phyloP scores from a whole-genome alignment of 2,113 vertebrate species.

The Lampris incognitus region DNA sequence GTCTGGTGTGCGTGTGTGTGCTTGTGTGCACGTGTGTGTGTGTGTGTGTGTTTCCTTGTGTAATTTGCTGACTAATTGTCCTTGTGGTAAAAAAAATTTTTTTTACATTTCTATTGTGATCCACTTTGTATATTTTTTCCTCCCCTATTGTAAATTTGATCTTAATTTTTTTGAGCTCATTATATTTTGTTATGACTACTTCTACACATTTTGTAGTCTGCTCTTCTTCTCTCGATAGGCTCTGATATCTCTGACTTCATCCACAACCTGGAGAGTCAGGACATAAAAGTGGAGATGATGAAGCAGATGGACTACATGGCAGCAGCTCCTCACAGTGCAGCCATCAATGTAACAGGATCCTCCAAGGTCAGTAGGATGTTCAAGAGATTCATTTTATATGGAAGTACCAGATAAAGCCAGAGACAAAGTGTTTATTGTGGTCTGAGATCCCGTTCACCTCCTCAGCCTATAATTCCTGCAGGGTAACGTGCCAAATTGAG shows the following conservation, averaged over 20 bases:
- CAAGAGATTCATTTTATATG: background rate
- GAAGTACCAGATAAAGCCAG: background rate
- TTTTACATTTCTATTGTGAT: too few species aligned
- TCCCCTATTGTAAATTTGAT: too few species aligned
- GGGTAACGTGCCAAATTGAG: background rate
- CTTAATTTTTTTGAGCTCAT: background rate
- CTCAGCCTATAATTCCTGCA: too few species aligned
- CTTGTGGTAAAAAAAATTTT: too few species aligned
- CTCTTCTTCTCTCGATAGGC: constrained; percentile 69
- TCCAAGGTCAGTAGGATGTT: constrained; percentile 81
- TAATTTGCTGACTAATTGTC: too few species aligned
- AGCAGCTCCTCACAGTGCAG: constrained; percentile 90
- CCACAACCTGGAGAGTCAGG: constrained; percentile 85
- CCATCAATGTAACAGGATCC: constrained; percentile 85
- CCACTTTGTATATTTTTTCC: too few species aligned
- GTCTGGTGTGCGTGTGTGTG: too few species aligned
- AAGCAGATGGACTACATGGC: constrained; percentile 87
- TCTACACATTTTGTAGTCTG: background rate
- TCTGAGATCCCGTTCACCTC: too few species aligned
- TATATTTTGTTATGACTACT: too few species aligned
- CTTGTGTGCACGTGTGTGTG: too few species aligned
- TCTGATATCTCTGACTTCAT: constrained; percentile 86
- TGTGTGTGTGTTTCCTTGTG: too few species aligned
- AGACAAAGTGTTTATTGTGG: too few species aligned
- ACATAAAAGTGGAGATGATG: constrained; percentile 87